These are phyloP conservation scores for Callospermophilus lateralis DNA, from an alignment of 2,113 vertebrate genomes.

Conservation along the genomic window DNA sequence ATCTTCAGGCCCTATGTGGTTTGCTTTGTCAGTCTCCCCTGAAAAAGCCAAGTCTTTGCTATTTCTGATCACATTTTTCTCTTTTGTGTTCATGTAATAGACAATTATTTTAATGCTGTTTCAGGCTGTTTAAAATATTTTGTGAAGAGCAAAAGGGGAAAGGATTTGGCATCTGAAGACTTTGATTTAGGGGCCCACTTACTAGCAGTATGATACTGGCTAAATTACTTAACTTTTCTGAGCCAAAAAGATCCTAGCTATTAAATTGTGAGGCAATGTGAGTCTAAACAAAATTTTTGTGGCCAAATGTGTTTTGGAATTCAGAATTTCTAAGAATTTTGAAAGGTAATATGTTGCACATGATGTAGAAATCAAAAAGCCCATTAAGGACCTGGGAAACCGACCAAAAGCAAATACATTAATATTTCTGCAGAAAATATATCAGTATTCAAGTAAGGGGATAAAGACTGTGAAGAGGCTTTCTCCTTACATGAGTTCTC, in stretches of 20 bases:
- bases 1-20: not conserved
- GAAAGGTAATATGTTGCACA: not conserved
- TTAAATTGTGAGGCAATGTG: not conserved
- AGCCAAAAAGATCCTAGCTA: not conserved
- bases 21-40: not conserved
- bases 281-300: constrained; percentile 29
- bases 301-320: constrained; percentile 1
- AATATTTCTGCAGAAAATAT: constrained; percentile 28
- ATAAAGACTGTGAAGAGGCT: constrained; percentile 5
- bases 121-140: not conserved
- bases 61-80: not conserved
- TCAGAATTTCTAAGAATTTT: constrained; percentile 46
- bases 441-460: not conserved
- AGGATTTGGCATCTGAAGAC: not conserved
- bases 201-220: constrained; percentile 1
- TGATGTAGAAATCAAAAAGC: not conserved
- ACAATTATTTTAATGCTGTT: constrained; percentile 5
- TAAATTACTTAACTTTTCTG: constrained; percentile 49
- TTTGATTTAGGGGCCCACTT: not conserved
- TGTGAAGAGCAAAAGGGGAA: not conserved
- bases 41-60: not conserved
- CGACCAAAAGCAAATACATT: not conserved
- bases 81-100: not conserved
- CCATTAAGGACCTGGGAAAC: not conserved
- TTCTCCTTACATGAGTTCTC: not conserved